Percentiles rank a stretch among this genome's conserved stretches.
Evolutionary conservation across 2,113 vertebrate genomes (phyloP).

Genomic region (Eidolon helvum): DNA sequence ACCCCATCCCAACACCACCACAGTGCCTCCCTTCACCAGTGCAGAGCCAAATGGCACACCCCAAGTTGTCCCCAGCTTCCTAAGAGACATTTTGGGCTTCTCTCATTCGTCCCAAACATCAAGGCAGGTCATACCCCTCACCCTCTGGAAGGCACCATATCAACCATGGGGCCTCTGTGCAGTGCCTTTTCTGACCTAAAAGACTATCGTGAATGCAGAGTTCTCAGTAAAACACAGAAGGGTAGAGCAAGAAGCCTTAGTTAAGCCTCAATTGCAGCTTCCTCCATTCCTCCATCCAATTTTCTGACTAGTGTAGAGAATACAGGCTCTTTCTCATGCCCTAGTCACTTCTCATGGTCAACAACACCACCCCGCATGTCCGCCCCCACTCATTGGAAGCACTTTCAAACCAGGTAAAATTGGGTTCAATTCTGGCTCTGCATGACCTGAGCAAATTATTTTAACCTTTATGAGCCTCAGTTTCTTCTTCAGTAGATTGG

Average conservation of each 20-base stretch:
- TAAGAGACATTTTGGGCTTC: background rate
- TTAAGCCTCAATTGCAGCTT: background rate
- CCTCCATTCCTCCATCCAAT: background rate
- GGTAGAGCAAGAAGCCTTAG: background rate
- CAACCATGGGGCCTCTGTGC: background rate
- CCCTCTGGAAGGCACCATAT: background rate
- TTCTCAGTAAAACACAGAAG: background rate
- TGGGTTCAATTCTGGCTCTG: background rate
- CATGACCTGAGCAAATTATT: background rate
- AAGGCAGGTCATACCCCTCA: background rate
- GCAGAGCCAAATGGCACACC: background rate
- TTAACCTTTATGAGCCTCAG: background rate
- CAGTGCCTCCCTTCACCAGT: background rate
- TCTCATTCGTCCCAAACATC: background rate
- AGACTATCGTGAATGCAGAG: background rate
- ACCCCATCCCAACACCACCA: background rate
- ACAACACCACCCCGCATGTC: fast-evolving
- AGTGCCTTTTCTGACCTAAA: background rate
- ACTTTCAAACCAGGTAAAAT: background rate
- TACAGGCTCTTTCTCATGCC: background rate
- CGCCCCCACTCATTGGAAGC: background rate
- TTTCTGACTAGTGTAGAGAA: background rate
- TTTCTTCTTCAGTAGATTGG: background rate
- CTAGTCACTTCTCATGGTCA: background rate
- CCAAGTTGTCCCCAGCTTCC: background rate